These are phyloP conservation scores for Sialia sialis DNA, from an alignment of 2,113 vertebrate species.

Conservation along the genomic window DNA sequence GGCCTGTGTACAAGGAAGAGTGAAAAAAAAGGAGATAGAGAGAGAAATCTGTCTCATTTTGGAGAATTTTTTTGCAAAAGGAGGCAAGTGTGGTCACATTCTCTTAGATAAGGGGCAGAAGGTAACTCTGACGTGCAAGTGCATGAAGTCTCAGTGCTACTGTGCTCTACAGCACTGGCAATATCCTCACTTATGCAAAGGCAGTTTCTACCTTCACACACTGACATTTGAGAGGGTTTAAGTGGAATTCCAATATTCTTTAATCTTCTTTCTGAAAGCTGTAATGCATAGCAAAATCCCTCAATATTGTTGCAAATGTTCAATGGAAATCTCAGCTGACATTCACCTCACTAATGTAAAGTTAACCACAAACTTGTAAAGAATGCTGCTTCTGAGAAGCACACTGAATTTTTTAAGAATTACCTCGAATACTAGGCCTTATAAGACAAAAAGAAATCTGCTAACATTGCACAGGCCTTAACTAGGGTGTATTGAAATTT, in stretches of 20 bases:
- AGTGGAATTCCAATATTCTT: not conserved
- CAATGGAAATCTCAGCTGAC: not conserved
- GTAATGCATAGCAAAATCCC: not conserved
- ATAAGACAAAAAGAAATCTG: not conserved
- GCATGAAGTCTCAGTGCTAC: not conserved
- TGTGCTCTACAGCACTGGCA: not conserved
- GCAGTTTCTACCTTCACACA: not conserved
- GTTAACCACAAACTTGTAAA: not conserved
- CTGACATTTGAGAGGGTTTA: not conserved
- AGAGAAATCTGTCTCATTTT: not conserved
- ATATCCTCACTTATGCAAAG: not conserved
- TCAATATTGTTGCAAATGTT: not conserved
- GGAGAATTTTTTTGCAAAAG: not conserved
- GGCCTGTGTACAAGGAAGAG: not conserved
- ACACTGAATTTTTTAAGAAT: not conserved
- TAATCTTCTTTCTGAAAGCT: not conserved
- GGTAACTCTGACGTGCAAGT: not conserved
- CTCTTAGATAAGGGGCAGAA: not conserved
- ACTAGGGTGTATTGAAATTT: not conserved
- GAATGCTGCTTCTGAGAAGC: not conserved
- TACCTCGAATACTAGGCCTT: not conserved
- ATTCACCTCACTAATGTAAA: not conserved
- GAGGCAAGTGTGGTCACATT: not conserved
- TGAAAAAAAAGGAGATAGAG: not conserved
- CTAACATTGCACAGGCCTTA: not conserved